Evolutionary conservation across 1,140 invertebrate species (phyloP).

Genomic region (Brachionus paranguensis): DNA sequence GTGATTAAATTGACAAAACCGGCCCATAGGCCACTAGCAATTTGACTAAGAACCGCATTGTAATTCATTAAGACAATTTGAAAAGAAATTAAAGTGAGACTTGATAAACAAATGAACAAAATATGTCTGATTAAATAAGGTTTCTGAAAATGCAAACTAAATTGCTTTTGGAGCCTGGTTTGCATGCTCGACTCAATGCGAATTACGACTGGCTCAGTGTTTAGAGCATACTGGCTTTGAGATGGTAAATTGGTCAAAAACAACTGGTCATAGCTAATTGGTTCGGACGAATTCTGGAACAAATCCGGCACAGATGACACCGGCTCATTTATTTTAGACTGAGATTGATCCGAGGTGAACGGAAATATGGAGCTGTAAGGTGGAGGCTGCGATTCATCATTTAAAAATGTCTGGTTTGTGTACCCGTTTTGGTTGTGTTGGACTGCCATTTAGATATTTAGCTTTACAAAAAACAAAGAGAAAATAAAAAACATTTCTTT

Average conservation of each 20-base stretch:
- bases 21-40: background rate
- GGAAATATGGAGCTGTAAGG: conserved; percentile 26
- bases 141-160: background rate
- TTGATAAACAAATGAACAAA: conserved; percentile 3
- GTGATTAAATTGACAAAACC: conserved; percentile 17
- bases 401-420: background rate
- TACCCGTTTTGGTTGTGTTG: background rate
- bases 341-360: background rate
- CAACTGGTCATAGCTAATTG: conserved; percentile 14
- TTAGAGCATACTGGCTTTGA: background rate
- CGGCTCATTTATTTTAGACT: background rate
- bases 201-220: background rate
- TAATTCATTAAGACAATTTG: conserved; percentile 25
- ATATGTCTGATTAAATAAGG: conserved; percentile 1
- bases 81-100: conserved; percentile 14
- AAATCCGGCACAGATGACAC: background rate
- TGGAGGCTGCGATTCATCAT: background rate
- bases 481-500: conserved; percentile 14
- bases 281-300: background rate
- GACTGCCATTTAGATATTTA: background rate
- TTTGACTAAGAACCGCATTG: background rate
- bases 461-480: too few species aligned
- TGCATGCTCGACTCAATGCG: background rate
- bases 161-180: background rate
- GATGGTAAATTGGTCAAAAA: background rate